A percentile compares a stretch with the other conserved stretches of the same genome.
phyloP scores from a whole-genome alignment of 1,140 invertebrate genomes.

The Telenomus remus region DNA sequence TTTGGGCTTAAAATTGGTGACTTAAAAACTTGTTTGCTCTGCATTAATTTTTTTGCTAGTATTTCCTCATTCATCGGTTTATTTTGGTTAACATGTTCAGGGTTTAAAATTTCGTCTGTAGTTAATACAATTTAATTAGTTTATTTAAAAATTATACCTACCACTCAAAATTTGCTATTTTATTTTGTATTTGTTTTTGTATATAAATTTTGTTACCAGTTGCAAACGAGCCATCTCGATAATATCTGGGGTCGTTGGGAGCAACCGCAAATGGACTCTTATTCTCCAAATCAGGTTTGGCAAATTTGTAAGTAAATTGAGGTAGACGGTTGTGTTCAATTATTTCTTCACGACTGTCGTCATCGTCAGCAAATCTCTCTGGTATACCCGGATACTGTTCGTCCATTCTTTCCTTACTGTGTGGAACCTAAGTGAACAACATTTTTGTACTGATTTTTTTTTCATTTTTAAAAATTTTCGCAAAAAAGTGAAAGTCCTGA shows the following conservation, averaged over 20 bases:
- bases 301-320: slow-evolving; percentile 68
- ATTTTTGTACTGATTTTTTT: neutral
- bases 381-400: slow-evolving; percentile 43
- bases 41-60: slow-evolving; percentile 12
- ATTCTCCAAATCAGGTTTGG: slow-evolving; percentile 58
- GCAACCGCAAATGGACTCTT: slow-evolving; percentile 68
- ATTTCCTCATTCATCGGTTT: slow-evolving; percentile 8
- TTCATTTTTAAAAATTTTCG: neutral
- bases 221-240: slow-evolving; percentile 50
- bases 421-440: slow-evolving; percentile 22
- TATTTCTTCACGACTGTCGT: slow-evolving; percentile 14
- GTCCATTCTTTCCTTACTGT: slow-evolving; percentile 30
- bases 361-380: slow-evolving; percentile 41
- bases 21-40: slow-evolving; percentile 29
- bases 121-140: slow-evolving; percentile 8
- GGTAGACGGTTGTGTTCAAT: slow-evolving; percentile 37
- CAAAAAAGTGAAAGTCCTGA: no score
- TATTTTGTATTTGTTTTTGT: neutral
- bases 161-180: no score
- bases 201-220: slow-evolving; percentile 24
- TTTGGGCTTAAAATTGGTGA: slow-evolving; percentile 33
- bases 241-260: slow-evolving; percentile 73
- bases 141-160: neutral
- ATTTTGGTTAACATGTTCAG: slow-evolving; percentile 7
- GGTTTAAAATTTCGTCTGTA: slow-evolving; percentile 20